These are phyloP conservation scores for Sanderia malayensis DNA, from an alignment of 30 jellyfish, hydroid and myxozoan species.

Conservation along the genomic window DNA sequence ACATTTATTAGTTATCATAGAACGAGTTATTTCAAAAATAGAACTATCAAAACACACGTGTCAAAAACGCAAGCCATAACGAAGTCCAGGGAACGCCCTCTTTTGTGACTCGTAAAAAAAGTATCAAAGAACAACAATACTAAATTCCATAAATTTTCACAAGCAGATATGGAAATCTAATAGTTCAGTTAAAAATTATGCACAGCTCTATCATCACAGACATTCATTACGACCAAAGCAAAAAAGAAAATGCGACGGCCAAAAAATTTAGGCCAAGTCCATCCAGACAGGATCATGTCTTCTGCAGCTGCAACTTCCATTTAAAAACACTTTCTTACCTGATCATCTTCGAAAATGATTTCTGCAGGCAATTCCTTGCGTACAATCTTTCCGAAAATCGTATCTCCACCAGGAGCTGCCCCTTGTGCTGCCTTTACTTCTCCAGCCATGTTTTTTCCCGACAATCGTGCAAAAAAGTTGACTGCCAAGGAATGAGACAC, in stretches of 20 bases:
- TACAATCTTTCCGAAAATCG: slow-evolving; percentile 86
- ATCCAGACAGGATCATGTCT: too few species aligned
- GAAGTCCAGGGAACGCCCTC: not conserved
- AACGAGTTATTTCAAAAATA: too few species aligned
- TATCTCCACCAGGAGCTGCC: slow-evolving; percentile 71
- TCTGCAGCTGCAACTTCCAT: too few species aligned
- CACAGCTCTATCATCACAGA: too few species aligned
- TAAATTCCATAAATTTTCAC: not conserved
- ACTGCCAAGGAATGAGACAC: not conserved
- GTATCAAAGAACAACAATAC: too few species aligned
- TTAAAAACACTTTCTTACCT: too few species aligned
- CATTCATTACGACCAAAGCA: too few species aligned
- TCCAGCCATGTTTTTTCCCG: slow-evolving; percentile 57
- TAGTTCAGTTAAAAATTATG: too few species aligned
- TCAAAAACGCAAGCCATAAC: not conserved
- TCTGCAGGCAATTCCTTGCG: slow-evolving; percentile 93
- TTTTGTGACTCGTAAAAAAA: not conserved
- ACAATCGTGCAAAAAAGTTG: not conserved
- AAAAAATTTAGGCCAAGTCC: too few species aligned
- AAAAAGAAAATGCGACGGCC: too few species aligned
- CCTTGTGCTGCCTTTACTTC: slow-evolving; percentile 82
- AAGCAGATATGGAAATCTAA: not conserved
- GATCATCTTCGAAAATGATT: slow-evolving; percentile 87
- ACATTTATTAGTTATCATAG: not conserved
- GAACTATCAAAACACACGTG: not conserved